Evolutionary conservation across 2,888 invertebrate species (phyloP).

Genomic region (Onthophagus sagittarius): DNA sequence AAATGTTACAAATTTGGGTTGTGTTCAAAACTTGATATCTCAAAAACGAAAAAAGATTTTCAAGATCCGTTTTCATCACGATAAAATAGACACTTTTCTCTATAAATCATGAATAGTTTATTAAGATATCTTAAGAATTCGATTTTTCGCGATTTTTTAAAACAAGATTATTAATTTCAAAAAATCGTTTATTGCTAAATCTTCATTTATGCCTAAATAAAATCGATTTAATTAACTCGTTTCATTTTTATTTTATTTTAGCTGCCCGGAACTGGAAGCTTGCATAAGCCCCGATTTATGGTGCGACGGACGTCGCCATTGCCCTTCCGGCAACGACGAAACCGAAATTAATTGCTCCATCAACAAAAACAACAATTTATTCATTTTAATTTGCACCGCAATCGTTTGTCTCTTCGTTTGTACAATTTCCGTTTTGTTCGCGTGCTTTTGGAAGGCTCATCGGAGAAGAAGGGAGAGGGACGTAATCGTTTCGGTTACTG

Average conservation of each 20-base stretch:
- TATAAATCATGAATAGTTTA: too few species aligned
- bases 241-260: conserved; percentile 44
- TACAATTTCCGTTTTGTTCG: conserved; percentile 36
- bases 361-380: conserved; percentile 49
- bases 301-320: conserved; percentile 77
- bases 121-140: too few species aligned
- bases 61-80: too few species aligned
- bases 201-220: too few species aligned
- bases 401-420: conserved; percentile 38
- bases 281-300: conserved; percentile 74
- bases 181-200: too few species aligned
- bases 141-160: too few species aligned
- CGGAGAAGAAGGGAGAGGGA: conserved; percentile 44
- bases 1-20: too few species aligned
- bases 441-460: conserved; percentile 41
- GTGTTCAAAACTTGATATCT: too few species aligned
- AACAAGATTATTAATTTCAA: too few species aligned
- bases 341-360: conserved; percentile 72
- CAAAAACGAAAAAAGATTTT: too few species aligned
- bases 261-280: conserved; percentile 77
- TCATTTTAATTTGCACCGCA: conserved; percentile 35
- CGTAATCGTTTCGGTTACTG: conserved; percentile 47
- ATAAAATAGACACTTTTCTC: too few species aligned
- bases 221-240: not conserved
- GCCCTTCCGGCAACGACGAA: conserved; percentile 79